Percentiles rank a stretch among this genome's conserved stretches.
Conservation (phyloP, 2,888 invertebrate species). For the Dichetophora obliterata region DNA sequence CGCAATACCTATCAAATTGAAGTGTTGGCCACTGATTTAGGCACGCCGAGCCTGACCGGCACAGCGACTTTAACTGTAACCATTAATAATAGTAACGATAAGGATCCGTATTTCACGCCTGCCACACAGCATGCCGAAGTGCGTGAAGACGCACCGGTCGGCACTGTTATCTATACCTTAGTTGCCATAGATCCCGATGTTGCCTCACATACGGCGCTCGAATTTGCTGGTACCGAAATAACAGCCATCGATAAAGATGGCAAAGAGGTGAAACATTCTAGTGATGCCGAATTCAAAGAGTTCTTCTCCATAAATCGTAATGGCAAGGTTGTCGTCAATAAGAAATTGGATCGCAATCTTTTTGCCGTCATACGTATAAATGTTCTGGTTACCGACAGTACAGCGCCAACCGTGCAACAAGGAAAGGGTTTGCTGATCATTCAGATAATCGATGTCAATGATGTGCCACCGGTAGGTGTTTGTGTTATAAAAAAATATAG, state of each 20-base stretch:
- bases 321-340: conserved; percentile 71
- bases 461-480: conserved; percentile 74
- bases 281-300: conserved; percentile 71
- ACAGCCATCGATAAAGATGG: conserved; percentile 88
- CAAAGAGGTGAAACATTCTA: conserved; percentile 75
- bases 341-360: conserved; percentile 65
- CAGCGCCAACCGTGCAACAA: conserved; percentile 82
- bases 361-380: conserved; percentile 79
- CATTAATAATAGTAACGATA: conserved; percentile 89
- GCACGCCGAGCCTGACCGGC: conserved; percentile 85
- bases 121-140: conserved; percentile 83
- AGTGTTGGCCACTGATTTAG: conserved; percentile 84
- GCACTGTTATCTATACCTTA: conserved; percentile 79
- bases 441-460: conserved; percentile 80
- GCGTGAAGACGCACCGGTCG: conserved; percentile 82
- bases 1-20: conserved; percentile 85
- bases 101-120: conserved; percentile 86
- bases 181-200: conserved; percentile 86
- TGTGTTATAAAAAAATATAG: not conserved
- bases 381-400: conserved; percentile 82
- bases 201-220: conserved; percentile 76
- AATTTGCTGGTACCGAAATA: conserved; percentile 77
- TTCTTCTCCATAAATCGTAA: conserved; percentile 76
- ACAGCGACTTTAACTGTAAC: conserved; percentile 84
- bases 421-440: conserved; percentile 78